Conservation (phyloP, 2,797 vertebrate genomes). For the Lemur catta region DNA sequence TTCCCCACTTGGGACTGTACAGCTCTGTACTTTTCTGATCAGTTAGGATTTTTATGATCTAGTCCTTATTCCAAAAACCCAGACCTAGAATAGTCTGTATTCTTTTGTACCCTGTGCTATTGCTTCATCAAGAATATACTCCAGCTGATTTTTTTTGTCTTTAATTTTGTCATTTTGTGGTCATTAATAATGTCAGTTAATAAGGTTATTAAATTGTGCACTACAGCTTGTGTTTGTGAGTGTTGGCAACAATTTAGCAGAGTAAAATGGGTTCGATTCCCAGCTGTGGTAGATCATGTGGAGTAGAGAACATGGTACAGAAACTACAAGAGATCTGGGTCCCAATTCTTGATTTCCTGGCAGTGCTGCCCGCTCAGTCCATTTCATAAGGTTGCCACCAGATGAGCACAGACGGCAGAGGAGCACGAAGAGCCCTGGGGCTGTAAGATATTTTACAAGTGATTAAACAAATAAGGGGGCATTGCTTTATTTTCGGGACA, state of each 20-base stretch:
- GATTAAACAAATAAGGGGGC: neutral
- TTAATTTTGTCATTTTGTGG: neutral
- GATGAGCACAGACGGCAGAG: neutral
- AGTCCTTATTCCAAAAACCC: neutral
- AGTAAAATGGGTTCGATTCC: neutral
- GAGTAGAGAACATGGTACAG: neutral
- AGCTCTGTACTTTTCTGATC: neutral
- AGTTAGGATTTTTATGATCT: neutral
- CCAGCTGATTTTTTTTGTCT: neutral
- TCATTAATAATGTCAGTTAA: neutral
- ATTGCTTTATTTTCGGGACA: neutral
- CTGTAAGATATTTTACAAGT: neutral
- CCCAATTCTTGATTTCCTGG: neutral
- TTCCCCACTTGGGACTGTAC: neutral
- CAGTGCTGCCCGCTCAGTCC: neutral
- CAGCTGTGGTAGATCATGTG: neutral
- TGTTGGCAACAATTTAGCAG: neutral
- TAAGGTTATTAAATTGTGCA: neutral
- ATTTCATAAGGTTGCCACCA: neutral
- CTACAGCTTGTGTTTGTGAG: neutral
- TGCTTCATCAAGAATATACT: neutral
- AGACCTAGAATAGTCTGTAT: neutral
- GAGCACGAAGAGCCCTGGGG: neutral
- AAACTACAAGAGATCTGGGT: neutral
- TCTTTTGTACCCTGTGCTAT: neutral